Conservation (phyloP, 2,888 invertebrate genomes). For the Stenoptilia bipunctidactyla region DNA sequence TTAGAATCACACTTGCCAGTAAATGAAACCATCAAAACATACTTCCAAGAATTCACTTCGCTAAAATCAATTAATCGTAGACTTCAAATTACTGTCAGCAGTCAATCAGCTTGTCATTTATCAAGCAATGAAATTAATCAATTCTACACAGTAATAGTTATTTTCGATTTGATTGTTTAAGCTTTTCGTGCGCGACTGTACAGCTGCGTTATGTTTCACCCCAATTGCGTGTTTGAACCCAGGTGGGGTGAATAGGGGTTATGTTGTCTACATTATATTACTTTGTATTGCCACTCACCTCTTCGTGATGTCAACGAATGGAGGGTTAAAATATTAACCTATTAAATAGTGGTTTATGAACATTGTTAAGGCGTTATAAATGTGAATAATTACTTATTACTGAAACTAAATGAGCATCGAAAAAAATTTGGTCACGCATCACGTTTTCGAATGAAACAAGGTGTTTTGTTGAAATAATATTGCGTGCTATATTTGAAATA, state of each 20-base stretch:
- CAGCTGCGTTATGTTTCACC: not conserved
- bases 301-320: conserved; percentile 18
- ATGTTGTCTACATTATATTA: conserved; percentile 48
- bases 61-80: not conserved
- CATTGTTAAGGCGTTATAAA: too few species aligned
- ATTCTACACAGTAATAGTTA: not conserved
- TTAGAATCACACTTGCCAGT: too few species aligned
- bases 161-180: not conserved
- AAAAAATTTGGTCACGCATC: too few species aligned
- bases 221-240: conserved; percentile 27
- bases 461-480: too few species aligned
- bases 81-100: not conserved
- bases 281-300: conserved; percentile 34
- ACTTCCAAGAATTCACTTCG: too few species aligned
- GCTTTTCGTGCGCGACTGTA: not conserved
- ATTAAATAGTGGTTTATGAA: not conserved
- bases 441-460: too few species aligned
- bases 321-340: conserved; percentile 9
- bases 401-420: too few species aligned
- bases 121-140: conserved; percentile 1
- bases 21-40: too few species aligned
- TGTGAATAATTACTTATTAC: too few species aligned
- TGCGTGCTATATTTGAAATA: too few species aligned
- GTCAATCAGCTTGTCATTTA: conserved; percentile 1
- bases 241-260: not conserved